Percentiles rank a stretch among this genome's conserved stretches.
Evolutionary conservation across 2,797 vertebrate genomes (phyloP).

Genomic region (Spinus olivaceus): DNA sequence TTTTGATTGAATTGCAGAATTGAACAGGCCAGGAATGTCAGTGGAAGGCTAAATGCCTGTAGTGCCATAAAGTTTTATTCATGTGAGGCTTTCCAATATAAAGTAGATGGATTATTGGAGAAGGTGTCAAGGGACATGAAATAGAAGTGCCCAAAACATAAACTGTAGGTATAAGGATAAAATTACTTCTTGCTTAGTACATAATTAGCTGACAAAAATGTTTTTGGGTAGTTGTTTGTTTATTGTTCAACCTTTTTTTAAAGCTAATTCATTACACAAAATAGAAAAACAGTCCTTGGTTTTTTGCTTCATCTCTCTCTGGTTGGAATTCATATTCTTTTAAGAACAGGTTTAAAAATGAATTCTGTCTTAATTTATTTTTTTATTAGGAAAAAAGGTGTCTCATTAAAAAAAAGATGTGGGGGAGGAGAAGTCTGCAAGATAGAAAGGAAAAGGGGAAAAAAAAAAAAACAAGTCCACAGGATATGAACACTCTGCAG

Average conservation of each 20-base stretch:
- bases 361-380: not conserved
- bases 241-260: constrained; percentile 46
- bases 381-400: constrained; percentile 6
- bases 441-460: not conserved
- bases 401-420: not conserved
- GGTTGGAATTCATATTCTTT: constrained; percentile 2
- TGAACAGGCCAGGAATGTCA: constrained; percentile 82
- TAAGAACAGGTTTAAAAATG: not conserved
- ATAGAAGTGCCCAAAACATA: constrained; percentile 75
- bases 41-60: constrained; percentile 82
- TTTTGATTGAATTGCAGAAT: constrained; percentile 86
- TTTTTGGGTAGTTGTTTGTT: constrained; percentile 68
- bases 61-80: constrained; percentile 84
- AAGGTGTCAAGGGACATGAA: constrained; percentile 80
- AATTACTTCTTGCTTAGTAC: constrained; percentile 72
- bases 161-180: constrained; percentile 68
- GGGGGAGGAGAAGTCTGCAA: not conserved
- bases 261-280: not conserved
- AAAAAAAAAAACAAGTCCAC: not conserved
- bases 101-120: constrained; percentile 83
- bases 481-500: constrained; percentile 32
- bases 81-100: constrained; percentile 81
- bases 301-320: not conserved
- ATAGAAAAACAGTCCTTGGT: not conserved
- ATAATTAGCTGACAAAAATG: constrained; percentile 65